Evolutionary conservation across 2,113 vertebrate species (phyloP).

Genomic region (Cyprinodon tularosa): DNA sequence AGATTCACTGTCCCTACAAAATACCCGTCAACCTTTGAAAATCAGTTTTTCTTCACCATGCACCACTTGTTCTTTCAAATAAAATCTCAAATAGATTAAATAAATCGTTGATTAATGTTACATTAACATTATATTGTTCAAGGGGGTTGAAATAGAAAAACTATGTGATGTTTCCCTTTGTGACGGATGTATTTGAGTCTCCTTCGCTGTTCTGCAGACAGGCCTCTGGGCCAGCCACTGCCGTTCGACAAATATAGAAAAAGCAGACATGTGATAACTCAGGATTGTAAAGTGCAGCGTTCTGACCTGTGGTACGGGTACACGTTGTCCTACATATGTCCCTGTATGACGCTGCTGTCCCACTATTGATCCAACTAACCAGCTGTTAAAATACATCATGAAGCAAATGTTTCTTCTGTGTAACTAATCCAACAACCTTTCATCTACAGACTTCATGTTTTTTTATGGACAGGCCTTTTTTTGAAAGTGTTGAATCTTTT

Average conservation of each 20-base stretch:
- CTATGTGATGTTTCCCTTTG: too few relatives aligned
- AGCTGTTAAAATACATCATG: constrained; percentile 2
- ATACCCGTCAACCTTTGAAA: too few relatives aligned
- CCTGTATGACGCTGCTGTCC: neutral
- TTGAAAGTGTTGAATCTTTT: neutral
- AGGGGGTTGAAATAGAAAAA: too few relatives aligned
- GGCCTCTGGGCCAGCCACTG: neutral
- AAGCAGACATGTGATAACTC: neutral
- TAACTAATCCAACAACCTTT: neutral
- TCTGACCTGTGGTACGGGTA: constrained; percentile 6
- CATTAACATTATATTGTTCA: too few relatives aligned
- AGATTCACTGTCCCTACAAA: too few relatives aligned
- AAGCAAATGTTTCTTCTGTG: neutral
- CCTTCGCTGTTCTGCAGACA: neutral
- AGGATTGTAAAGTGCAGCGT: neutral
- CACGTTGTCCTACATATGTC: constrained; percentile 10
- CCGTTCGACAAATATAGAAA: constrained; percentile 7
- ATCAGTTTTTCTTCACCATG: too few relatives aligned
- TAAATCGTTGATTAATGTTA: too few relatives aligned
- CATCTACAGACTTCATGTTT: neutral
- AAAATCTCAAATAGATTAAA: too few relatives aligned
- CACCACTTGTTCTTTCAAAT: too few relatives aligned
- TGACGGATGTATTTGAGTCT: neutral
- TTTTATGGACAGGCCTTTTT: neutral
- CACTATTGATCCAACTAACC: neutral